phyloP scores from a whole-genome alignment of 2,888 invertebrate genomes.

The Steinernema scapterisci region DNA sequence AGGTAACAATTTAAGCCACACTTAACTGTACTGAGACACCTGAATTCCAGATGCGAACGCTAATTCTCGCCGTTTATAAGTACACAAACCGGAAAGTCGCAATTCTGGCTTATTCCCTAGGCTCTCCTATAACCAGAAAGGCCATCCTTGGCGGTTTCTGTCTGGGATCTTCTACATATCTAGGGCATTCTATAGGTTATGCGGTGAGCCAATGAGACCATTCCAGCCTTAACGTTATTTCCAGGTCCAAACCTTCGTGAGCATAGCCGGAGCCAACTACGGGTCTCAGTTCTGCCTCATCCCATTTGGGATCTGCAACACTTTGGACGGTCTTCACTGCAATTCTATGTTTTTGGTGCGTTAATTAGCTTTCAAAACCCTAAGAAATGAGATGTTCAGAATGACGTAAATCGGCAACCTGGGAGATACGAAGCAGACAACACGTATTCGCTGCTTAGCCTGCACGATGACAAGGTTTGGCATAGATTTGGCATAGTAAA shows the following conservation, averaged over 20 bases:
- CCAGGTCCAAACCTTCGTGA: slow-evolving; percentile 1
- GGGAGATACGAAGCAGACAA: not conserved
- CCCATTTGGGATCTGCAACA: slow-evolving; percentile 3
- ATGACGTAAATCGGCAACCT: slow-evolving; percentile 3
- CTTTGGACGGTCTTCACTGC: not conserved
- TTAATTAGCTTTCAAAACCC: not conserved
- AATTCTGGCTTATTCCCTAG: not conserved
- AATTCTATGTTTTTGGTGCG: not conserved
- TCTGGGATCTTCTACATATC: not conserved
- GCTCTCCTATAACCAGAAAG: not conserved
- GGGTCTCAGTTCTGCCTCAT: slow-evolving; percentile 11
- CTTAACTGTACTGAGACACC: too few species aligned
- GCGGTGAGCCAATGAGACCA: not conserved
- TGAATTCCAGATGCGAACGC: not conserved
- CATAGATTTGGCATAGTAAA: not conserved
- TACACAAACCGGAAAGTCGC: slow-evolving; percentile 5
- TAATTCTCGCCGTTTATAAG: not conserved
- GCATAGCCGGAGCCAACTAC: slow-evolving; percentile 12
- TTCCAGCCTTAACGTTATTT: not conserved
- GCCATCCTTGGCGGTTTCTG: not conserved
- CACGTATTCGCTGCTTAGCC: not conserved
- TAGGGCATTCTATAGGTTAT: not conserved
- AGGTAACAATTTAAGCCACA: not conserved
- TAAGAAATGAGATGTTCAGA: not conserved
- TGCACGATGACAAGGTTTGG: slow-evolving; percentile 1